Conservation (phyloP, 2,797 vertebrate species). For the Acipenser transmontanus region DNA sequence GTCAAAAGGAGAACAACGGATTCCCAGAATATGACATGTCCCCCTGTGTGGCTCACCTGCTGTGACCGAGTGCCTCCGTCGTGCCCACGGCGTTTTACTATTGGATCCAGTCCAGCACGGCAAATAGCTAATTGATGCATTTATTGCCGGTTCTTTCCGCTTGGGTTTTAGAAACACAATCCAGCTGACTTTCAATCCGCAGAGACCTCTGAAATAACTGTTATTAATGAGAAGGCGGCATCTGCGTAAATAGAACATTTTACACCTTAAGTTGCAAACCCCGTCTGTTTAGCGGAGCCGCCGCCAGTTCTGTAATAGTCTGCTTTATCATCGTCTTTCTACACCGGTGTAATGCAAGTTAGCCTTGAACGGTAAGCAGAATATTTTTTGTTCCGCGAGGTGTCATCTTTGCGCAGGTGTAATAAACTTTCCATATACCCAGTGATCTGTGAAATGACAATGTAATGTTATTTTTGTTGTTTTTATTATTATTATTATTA, state of each 20-base stretch:
- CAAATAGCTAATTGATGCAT: conserved; percentile 2
- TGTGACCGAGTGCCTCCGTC: neutral
- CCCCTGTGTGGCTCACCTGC: neutral
- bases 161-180: conserved; percentile 10
- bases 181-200: conserved; percentile 6
- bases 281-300: neutral
- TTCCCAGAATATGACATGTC: neutral
- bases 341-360: neutral
- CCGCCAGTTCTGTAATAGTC: neutral
- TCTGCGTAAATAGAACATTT: neutral
- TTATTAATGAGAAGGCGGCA: conserved; percentile 13
- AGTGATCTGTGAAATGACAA: conserved; percentile 2
- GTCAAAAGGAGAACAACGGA: neutral
- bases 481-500: too few species aligned
- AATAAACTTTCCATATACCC: conserved; percentile 24
- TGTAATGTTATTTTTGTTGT: neutral
- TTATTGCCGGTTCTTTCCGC: conserved; percentile 2
- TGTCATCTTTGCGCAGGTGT: conserved; percentile 39
- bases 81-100: neutral
- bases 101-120: neutral
- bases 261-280: neutral
- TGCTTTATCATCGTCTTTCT: neutral
- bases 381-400: too few species aligned
- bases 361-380: neutral
- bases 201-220: conserved; percentile 9